Evolutionary conservation across 2,888 invertebrate genomes (phyloP), one percentile per base, ranked within the genome.

Genomic region (Mallateleia sp.): DNA sequence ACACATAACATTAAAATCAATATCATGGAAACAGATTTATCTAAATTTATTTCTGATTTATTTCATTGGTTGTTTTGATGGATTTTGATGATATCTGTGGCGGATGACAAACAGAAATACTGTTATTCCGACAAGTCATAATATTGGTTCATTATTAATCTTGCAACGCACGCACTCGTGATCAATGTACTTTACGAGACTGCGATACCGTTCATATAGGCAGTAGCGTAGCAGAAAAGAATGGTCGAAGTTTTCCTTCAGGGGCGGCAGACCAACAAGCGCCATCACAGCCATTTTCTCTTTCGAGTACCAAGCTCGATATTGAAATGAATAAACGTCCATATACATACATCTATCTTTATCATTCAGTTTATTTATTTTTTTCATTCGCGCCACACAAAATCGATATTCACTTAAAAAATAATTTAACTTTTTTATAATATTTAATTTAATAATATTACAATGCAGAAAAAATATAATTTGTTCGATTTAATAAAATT

Each of bases 231-330:
- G 42, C 38, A 67, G 69, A 58, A 75, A 79, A 79, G 82, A 80
- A 69, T 85, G 52, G 66, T 69, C 50, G 87, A 87, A 89, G 90
- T 88, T 88, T 82, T 67, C 78, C 87, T 71, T 56, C 91, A 92
- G 91, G 91, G 90, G 86, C 92, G 92, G 89, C 91, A 93, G 93
- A 93, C 94, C 89, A 87, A 84, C 88, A 89, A 93, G 93, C 93
- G 93, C 93, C 93, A 87, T 38, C 67, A 50, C 38, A 64, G 75
- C 74, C 83, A 83, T 75, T 74, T 69, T 78, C 77, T 77, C 45
- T 52, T 52, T 56, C 62, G 42, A 72, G 38, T 32, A 18, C 42
- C 18, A 62, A 67, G 42, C 74, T 79, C 62, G 52, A 79, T 85
- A 85, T 79, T 75, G 69, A 74, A 79, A 79, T 74, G 74, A 79